Evolutionary conservation across 2,797 vertebrate species (phyloP).

Genomic region (Cirrhinus molitorella): DNA sequence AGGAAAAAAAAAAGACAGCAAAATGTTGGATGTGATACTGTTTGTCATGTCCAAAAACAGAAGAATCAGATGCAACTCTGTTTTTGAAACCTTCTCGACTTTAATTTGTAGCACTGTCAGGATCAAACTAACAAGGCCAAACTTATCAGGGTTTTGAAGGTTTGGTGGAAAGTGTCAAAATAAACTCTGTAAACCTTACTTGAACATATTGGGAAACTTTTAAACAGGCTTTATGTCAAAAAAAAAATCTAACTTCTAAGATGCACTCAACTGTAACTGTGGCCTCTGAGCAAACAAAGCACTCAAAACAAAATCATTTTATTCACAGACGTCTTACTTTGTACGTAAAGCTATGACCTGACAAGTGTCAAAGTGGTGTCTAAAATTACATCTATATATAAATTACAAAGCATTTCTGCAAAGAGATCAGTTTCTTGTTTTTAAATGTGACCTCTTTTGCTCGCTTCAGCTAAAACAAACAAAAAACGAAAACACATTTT

Average conservation of each 20-base stretch:
- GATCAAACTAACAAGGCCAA: conserved; percentile 32
- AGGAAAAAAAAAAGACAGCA: background rate
- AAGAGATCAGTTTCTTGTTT: background rate
- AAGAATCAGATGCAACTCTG: background rate
- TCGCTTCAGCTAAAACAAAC: conserved; percentile 28
- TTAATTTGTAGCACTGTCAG: conserved; percentile 50
- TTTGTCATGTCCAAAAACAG: background rate
- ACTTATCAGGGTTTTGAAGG: conserved; percentile 34
- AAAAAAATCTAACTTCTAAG: background rate
- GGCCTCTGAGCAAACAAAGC: background rate
- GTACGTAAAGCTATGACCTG: background rate
- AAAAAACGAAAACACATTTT: conserved; percentile 26
- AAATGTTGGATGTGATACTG: background rate
- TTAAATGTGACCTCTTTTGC: conserved; percentile 17
- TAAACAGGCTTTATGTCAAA: background rate
- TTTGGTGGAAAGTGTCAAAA: conserved; percentile 32
- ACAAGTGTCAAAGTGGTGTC: background rate
- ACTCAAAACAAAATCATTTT: background rate
- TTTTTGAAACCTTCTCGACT: conserved; percentile 29
- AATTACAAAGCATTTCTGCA: background rate
- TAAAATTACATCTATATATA: background rate
- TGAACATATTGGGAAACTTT: background rate
- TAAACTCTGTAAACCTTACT: conserved; percentile 19
- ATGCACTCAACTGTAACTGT: background rate
- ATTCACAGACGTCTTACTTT: background rate